phyloP scores from a whole-genome alignment of 2,888 invertebrate species.

The Drosophila mulleri region DNA sequence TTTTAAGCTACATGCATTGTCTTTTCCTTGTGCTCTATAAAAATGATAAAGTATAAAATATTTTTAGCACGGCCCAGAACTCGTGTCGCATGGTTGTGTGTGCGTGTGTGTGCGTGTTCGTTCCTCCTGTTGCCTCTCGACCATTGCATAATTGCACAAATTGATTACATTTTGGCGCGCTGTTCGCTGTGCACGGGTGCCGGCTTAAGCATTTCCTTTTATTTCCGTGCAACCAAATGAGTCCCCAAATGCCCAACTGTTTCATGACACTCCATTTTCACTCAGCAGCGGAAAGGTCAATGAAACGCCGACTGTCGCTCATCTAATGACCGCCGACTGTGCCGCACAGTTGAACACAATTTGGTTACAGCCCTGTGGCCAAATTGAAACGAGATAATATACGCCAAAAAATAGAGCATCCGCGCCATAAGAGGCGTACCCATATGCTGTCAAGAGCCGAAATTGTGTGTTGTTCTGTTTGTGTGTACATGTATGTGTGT shows the following conservation, averaged over 20 bases:
- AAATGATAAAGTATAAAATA: conserved; percentile 39
- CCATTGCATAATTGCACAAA: conserved; percentile 75
- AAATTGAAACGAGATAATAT: conserved; percentile 25
- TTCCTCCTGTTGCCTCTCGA: conserved; percentile 19
- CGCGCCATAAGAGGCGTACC: conserved; percentile 26
- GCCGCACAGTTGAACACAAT: conserved; percentile 65
- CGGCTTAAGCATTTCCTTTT: conserved; percentile 53
- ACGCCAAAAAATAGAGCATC: conserved; percentile 50
- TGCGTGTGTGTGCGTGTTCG: background rate
- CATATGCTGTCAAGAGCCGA: conserved; percentile 68
- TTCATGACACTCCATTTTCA: no score
- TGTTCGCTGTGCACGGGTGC: conserved; percentile 20
- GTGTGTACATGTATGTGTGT: conserved; percentile 27
- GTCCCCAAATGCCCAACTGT: conserved; percentile 40
- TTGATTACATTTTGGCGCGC: conserved; percentile 65
- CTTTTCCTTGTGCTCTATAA: conserved; percentile 19
- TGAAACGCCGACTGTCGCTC: conserved; percentile 54
- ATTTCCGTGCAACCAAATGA: conserved; percentile 66
- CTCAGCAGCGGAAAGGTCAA: conserved; percentile 61
- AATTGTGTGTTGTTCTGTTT: conserved; percentile 8
- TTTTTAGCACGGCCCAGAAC: conserved; percentile 15
- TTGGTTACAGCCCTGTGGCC: conserved; percentile 47
- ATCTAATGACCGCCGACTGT: conserved; percentile 77
- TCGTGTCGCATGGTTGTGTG: background rate
- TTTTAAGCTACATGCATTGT: conserved; percentile 51